Base-by-base conservation (phyloP, 2,797 vertebrate species). In the Myotis daubentonii region DNA sequence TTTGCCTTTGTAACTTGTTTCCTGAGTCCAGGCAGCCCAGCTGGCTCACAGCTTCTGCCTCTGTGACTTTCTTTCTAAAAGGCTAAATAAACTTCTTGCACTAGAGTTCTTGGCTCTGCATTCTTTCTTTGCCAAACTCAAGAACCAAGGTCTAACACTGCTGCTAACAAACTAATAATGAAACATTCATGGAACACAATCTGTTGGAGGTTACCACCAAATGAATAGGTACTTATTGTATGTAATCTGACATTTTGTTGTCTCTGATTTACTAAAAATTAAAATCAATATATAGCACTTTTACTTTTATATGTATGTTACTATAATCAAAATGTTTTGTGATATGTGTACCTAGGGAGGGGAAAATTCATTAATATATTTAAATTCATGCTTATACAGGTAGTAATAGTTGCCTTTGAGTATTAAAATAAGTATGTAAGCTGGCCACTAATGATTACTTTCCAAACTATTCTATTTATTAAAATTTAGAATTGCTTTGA, bases 221-320 rank as follows among this genome's bases (percentile, higher is more conserved):
- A 30, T 55, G 28, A 92, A 44, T 65, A 87, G 90, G 38, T 47
- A 87, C 19, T 72, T 86, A 68, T n/a, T 79, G 22, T 85, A 60
- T 49, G 41, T 72, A 87, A 84, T 90, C n/a, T 95, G 70, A 57
- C 44, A 83, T 91, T 89, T 80, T 86, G 4, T 91, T 82, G 10
- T 87, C n/a, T 89, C 25, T 94, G 36, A 62, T 83, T 94, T 79
- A 92, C 49, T 82, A n/a, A 93, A 86, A 71, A 76, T 91, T 80
- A 79, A 62, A 94, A 93, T 79, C 93, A 93, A 91, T 80, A 41
- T 36, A 25, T 47, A 71, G 3, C 1, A 9, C 12, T 38, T 51
- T 74, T 74, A 74, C 23, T 57, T 93, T 82, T 33, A 53, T 87
- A 55, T 57, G 3, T 78, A 36, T 83, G 17, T 57, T 94, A 66